Evolutionary conservation across 1,140 invertebrate species (phyloP), one percentile per base, ranked within the genome.

Genomic region (Amyelois transitella): DNA sequence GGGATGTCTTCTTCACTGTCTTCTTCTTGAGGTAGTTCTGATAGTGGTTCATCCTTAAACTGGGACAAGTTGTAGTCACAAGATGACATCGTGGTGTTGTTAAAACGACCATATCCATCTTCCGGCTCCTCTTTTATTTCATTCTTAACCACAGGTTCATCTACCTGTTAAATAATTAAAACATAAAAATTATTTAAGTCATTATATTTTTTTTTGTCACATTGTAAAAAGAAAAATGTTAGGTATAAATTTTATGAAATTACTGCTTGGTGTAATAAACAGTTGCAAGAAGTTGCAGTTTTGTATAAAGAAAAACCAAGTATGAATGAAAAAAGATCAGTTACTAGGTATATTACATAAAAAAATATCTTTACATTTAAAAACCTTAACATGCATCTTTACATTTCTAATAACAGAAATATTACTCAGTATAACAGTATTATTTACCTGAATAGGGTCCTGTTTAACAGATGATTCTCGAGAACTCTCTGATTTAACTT

Each of bases 1-100:
- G 95, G 95, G 45, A 92, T 78, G 87, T 96, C 95, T 82, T 96
- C 95, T 63, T 95, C 94, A 66, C 91, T 91, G 8, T 92, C 89
- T 52, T 90, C 89, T 71, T 76, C 89, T 71, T 58, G 78, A 60
- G 61, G 90, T 71, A 74, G 56, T 65, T 87, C 78, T 32, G 77
- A 63, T 10, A 85, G 54, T 25, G 86, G 82, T 52, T 89, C 88
- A 64, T 88, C 86, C 57, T 89, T 88, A 52, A 93, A 93, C 69
- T 92, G 91, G 24, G 91, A 91, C 64, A 92, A 58, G 54, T 90
- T 92, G 72, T 92, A 92, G 71, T 92, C 91, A 81, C 91, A 92
- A 47, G 91, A 92, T 50, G 91, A 92, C 8, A 88, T 90, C 53
- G 90, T 89, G 6, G 90, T 91, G 20, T 89, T 91, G 18, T 89